These are phyloP conservation scores for Paragorgia papillata DNA, from an alignment of 92 coral and sea anemone species.

Conservation along the genomic window DNA sequence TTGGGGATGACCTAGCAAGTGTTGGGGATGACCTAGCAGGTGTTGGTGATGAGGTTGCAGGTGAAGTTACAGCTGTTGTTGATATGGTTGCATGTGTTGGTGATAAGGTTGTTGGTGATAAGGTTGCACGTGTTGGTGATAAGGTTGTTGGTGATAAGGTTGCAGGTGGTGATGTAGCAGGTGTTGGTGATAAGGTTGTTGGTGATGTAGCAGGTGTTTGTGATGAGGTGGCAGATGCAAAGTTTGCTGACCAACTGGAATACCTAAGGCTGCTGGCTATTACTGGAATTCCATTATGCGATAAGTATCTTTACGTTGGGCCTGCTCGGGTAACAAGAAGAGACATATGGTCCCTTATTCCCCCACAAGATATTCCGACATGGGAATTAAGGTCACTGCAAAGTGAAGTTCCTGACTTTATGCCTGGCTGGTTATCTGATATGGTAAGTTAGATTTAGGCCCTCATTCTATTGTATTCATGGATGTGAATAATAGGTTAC, in stretches of 20 bases:
- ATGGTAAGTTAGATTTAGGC: slow-evolving; percentile 39
- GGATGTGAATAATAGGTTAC: too few species aligned
- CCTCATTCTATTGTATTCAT: too few species aligned
- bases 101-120: too few species aligned
- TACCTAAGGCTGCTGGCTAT: slow-evolving; percentile 8
- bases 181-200: slow-evolving; percentile 5
- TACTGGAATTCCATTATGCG: too few species aligned
- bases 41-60: too few species aligned
- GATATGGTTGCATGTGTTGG: too few species aligned
- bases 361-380: slow-evolving; percentile 5
- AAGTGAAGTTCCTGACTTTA: slow-evolving; percentile 28
- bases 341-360: too few species aligned
- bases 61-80: neutral
- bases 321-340: neutral
- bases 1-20: neutral
- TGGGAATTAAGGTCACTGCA: slow-evolving; percentile 27
- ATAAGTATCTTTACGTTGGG: slow-evolving; percentile 10
- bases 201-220: too few species aligned
- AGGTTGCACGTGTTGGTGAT: too few species aligned
- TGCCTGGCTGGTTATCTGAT: slow-evolving; percentile 63
- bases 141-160: too few species aligned
- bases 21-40: neutral
- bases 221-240: too few species aligned
- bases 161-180: neutral
- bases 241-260: too few species aligned